Percentiles rank a stretch among this genome's conserved stretches.
Evolutionary conservation across 2,888 invertebrate genomes (phyloP).

Genomic region (Formica aserva): DNA sequence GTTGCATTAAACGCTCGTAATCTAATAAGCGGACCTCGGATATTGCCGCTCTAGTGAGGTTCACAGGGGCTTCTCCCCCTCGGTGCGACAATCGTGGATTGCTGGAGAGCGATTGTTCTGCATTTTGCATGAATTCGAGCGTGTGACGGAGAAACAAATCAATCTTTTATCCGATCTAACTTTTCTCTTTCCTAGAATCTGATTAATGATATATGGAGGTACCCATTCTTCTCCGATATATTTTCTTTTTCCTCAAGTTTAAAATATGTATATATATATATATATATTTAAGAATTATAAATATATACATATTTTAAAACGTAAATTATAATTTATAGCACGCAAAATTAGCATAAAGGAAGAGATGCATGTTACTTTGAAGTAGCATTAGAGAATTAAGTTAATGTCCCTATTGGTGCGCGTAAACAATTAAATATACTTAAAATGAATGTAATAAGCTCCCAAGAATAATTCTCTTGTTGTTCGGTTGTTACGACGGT

Average conservation of each 20-base stretch:
- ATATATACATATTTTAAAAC: neutral
- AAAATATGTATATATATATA: neutral
- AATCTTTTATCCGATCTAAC: neutral
- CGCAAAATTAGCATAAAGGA: neutral
- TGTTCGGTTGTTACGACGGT: neutral
- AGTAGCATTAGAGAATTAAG: conserved; percentile 16
- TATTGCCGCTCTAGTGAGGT: conserved; percentile 29
- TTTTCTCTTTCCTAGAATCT: neutral
- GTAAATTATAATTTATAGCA: conserved; percentile 12
- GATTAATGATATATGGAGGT: neutral
- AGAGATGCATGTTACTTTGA: neutral
- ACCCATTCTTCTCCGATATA: neutral
- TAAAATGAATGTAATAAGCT: neutral
- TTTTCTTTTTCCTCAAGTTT: neutral
- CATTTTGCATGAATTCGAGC: neutral
- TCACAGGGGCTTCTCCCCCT: neutral
- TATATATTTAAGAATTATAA: neutral
- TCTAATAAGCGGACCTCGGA: conserved; percentile 44
- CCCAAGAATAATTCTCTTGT: conserved; percentile 20
- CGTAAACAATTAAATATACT: neutral
- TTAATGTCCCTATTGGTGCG: neutral
- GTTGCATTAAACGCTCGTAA: conserved; percentile 44
- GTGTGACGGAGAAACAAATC: neutral
- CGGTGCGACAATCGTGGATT: conserved; percentile 28
- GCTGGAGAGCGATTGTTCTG: conserved; percentile 6